These are phyloP conservation scores for Drosophila ogumai DNA, from an alignment of 1,140 invertebrate genomes.

Conservation along the genomic window DNA sequence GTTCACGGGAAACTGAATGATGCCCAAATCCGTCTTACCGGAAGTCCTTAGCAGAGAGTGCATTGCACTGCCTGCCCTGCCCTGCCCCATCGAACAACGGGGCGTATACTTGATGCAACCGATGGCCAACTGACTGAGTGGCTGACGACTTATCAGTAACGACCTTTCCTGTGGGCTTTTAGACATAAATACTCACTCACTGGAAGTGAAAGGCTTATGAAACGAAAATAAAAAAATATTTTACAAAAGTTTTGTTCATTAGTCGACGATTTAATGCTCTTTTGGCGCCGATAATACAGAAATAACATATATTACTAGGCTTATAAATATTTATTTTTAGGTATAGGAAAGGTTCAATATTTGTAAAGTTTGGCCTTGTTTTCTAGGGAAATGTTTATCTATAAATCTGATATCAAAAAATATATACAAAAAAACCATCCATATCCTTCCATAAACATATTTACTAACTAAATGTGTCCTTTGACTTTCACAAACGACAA, in stretches of 20 bases:
- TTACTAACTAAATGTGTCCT: constrained; percentile 2
- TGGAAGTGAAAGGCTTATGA: constrained; percentile 39
- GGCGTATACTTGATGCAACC: constrained; percentile 35
- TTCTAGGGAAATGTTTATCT: background rate
- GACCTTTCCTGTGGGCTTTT: constrained; percentile 60
- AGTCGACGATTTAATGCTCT: constrained; percentile 5
- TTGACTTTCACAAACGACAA: background rate
- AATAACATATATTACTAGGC: too few relatives aligned
- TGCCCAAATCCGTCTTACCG: constrained; percentile 50
- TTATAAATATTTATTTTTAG: too few relatives aligned
- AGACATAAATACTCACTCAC: constrained; percentile 39
- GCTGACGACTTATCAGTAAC: constrained; percentile 69
- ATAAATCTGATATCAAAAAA: background rate
- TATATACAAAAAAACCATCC: too few relatives aligned
- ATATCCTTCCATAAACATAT: constrained; percentile 4
- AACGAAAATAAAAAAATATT: constrained; percentile 42
- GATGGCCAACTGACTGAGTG: constrained; percentile 16
- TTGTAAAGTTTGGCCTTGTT: background rate
- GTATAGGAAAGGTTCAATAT: too few relatives aligned
- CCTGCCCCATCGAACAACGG: constrained; percentile 3
- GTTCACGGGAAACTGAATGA: constrained; percentile 28
- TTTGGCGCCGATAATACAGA: too few relatives aligned
- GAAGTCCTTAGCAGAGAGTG: constrained; percentile 49
- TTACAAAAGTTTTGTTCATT: constrained; percentile 3
- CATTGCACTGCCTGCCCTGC: constrained; percentile 39